Conservation (phyloP, 2,888 invertebrate genomes). For the Zeuzera pyrina region DNA sequence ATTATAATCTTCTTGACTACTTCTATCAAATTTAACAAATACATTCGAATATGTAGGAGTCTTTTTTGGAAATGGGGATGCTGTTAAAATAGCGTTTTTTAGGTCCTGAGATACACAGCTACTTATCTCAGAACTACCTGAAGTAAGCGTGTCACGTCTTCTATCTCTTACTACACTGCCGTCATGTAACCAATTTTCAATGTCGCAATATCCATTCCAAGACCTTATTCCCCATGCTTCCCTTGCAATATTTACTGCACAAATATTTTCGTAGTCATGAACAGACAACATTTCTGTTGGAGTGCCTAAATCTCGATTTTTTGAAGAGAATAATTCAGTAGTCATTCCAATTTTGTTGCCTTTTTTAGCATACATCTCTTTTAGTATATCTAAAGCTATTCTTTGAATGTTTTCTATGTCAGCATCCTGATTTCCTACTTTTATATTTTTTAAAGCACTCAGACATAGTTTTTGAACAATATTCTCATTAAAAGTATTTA, state of each 20-base stretch:
- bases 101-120: conserved; percentile 62
- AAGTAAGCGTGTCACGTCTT: conserved; percentile 71
- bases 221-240: conserved; percentile 77
- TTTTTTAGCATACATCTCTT: conserved; percentile 68
- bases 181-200: conserved; percentile 76
- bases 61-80: conserved; percentile 59
- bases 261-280: conserved; percentile 78
- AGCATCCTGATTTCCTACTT: conserved; percentile 69
- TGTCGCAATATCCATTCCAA: conserved; percentile 77
- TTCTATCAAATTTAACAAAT: conserved; percentile 57
- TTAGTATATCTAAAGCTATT: conserved; percentile 66
- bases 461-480: conserved; percentile 68
- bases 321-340: conserved; percentile 40
- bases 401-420: conserved; percentile 70
- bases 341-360: conserved; percentile 49
- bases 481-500: conserved; percentile 69
- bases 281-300: conserved; percentile 74
- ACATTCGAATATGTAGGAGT: conserved; percentile 62
- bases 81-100: conserved; percentile 53
- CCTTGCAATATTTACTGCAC: conserved; percentile 76
- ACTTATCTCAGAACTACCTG: conserved; percentile 71
- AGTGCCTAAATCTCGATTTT: conserved; percentile 62
- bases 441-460: conserved; percentile 68
- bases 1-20: conserved; percentile 63
- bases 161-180: conserved; percentile 75